A percentile compares a stretch with the other conserved stretches of the same genome.
phyloP scores from a whole-genome alignment of 2,797 vertebrate species.

The Helicolenus hilgendorfi region DNA sequence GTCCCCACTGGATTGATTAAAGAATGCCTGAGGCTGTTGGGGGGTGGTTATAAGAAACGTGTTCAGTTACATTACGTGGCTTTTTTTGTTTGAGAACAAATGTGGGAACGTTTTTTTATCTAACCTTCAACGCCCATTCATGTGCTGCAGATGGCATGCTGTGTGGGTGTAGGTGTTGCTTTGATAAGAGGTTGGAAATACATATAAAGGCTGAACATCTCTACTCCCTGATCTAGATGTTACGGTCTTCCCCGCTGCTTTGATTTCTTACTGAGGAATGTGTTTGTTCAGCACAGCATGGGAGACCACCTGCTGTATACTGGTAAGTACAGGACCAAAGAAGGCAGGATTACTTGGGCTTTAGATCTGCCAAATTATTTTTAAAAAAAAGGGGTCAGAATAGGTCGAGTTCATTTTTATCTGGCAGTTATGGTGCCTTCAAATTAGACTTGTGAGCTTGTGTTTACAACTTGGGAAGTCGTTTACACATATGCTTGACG shows the following conservation, averaged over 20 bases:
- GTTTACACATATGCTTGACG: too few relatives aligned
- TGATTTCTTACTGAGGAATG: conserved; percentile 30
- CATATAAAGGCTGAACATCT: conserved; percentile 29
- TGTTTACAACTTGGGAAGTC: too few relatives aligned
- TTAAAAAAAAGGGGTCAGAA: not conserved
- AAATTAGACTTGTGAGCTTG: too few relatives aligned
- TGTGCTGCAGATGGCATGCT: conserved; percentile 39
- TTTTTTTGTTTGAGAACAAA: conserved; percentile 38
- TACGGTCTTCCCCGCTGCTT: conserved; percentile 35
- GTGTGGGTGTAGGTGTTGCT: conserved; percentile 57
- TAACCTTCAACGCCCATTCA: conserved; percentile 29
- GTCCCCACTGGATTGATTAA: conserved; percentile 27
- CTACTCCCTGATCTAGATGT: conserved; percentile 32
- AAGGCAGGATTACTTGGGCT: not conserved
- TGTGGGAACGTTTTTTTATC: conserved; percentile 14
- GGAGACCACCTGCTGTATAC: conserved; percentile 23
- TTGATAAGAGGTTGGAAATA: conserved; percentile 39
- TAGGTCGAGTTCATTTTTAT: not conserved
- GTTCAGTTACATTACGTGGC: conserved; percentile 9
- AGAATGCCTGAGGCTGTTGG: conserved; percentile 21
- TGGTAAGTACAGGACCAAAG: not conserved
- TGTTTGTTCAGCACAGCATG: conserved; percentile 32
- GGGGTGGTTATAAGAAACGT: conserved; percentile 30
- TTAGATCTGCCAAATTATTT: not conserved
- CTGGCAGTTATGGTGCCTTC: not conserved